Base-by-base conservation (phyloP, 2,113 vertebrate species). In the Hippocampus guttulatus region DNA sequence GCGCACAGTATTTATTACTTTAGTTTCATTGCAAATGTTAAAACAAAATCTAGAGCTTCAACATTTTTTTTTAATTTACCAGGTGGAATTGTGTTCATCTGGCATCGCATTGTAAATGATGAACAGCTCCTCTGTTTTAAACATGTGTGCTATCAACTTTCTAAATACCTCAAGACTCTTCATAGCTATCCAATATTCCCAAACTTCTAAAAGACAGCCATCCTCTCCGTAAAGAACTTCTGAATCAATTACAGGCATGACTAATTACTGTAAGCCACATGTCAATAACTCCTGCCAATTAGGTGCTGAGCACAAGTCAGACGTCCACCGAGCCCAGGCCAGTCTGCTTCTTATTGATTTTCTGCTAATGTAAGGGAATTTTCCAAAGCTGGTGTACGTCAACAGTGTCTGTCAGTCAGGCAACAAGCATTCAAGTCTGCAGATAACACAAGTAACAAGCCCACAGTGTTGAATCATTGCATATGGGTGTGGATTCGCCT, bases 271-370 rank as follows among this genome's bases (percentile, higher is more conserved):
- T 65, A 88, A 83, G 76, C 75, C 62, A 18, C 65, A 57, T 76
- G 79, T 88, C 86, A 89, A 89, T 89, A 89, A 74, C 75, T 85
- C 87, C 84, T 88, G 82, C 85, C 79, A 89, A 91, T 88, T 85
- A 90, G 78, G 81, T 47, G 18, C 27, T 62, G 80, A 72, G 74
- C 61, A 76, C 69, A 82, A 84, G 79, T 80, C 75, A 75, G 71
- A 69, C 77, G n/a, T 62, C 74, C 65, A 60, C 65, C 4, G 57
- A 71, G 69, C 78, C 72, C 71, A 23, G 64, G 63, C 72, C 58
- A 20, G 61, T 68, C 74, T 67, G 80, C 70, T 64, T 77, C 66
- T 40, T 64, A 89, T 89, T 43, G 90, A 90, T 88, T 74, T 60
- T 27, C 43, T 68, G 67, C 70, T 81, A 61, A 85, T 82, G 67